Conservation (phyloP, 2,113 vertebrate species). For the Circaetus gallicus region DNA sequence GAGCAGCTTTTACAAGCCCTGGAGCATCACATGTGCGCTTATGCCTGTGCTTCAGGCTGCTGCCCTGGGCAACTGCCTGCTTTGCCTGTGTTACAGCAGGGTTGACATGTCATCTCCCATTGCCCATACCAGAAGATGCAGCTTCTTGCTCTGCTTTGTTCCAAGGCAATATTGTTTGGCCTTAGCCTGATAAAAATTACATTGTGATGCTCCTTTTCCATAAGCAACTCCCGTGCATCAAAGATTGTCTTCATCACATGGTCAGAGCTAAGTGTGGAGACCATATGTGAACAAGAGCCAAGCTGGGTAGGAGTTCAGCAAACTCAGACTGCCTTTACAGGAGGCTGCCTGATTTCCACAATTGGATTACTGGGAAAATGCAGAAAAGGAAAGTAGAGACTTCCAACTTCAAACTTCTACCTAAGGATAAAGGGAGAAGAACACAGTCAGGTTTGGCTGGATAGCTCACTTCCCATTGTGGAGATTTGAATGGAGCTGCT, state of each 20-base stretch:
- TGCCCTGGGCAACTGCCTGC: not conserved
- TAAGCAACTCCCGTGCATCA: not conserved
- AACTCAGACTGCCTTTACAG: not conserved
- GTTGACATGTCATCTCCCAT: not conserved
- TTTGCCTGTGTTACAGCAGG: not conserved
- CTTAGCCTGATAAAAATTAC: not conserved
- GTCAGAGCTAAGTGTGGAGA: not conserved
- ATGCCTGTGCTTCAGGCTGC: not conserved
- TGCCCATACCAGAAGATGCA: not conserved
- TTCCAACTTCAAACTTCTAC: not conserved
- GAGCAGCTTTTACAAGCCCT: not conserved
- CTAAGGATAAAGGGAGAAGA: not conserved
- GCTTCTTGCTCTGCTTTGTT: not conserved
- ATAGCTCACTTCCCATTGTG: not conserved
- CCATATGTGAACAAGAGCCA: not conserved
- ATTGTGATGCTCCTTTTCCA: not conserved
- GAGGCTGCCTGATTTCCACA: not conserved
- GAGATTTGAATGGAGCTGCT: not conserved
- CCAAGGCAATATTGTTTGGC: not conserved
- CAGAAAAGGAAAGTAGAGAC: not conserved
- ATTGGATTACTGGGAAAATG: not conserved
- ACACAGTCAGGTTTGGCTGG: not conserved
- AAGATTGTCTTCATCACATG: not conserved
- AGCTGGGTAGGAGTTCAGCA: not conserved
- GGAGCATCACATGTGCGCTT: not conserved